Conservation (phyloP, 2,797 vertebrate species). For the Scomberomorus guttatus region DNA sequence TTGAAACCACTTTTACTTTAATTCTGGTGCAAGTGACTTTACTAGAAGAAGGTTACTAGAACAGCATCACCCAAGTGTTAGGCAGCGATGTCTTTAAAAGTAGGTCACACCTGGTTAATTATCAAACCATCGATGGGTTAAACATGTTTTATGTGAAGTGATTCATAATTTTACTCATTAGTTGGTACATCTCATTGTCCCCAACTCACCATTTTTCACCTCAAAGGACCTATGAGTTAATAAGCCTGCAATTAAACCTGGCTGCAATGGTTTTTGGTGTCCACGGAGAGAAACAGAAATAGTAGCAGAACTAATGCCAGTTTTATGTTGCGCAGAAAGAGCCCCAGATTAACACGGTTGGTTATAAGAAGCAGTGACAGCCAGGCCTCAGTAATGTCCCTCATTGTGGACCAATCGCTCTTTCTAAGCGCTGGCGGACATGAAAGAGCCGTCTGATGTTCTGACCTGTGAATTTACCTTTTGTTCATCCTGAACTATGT, state of each 20-base stretch:
- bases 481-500: conserved; percentile 34
- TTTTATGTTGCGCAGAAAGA: conserved; percentile 58
- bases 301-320: conserved; percentile 68
- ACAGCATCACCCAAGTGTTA: background rate
- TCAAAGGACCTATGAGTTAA: conserved; percentile 67
- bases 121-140: conserved; percentile 31
- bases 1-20: background rate
- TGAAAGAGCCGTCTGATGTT: conserved; percentile 67
- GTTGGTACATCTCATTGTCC: conserved; percentile 58
- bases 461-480: conserved; percentile 61
- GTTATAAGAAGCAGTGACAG: conserved; percentile 50
- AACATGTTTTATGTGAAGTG: conserved; percentile 43
- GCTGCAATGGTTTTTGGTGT: conserved; percentile 60
- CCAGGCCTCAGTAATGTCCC: conserved; percentile 27
- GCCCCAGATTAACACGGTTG: conserved; percentile 37
- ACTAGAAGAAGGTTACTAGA: background rate
- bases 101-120: conserved; percentile 28
- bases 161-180: conserved; percentile 64
- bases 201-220: conserved; percentile 45
- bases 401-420: conserved; percentile 31
- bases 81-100: conserved; percentile 4
- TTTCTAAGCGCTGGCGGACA: conserved; percentile 27
- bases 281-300: conserved; percentile 64
- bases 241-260: conserved; percentile 75
- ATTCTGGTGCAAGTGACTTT: background rate